Evolutionary conservation across 1,140 invertebrate species (phyloP).

Genomic region (Aplysia californica): DNA sequence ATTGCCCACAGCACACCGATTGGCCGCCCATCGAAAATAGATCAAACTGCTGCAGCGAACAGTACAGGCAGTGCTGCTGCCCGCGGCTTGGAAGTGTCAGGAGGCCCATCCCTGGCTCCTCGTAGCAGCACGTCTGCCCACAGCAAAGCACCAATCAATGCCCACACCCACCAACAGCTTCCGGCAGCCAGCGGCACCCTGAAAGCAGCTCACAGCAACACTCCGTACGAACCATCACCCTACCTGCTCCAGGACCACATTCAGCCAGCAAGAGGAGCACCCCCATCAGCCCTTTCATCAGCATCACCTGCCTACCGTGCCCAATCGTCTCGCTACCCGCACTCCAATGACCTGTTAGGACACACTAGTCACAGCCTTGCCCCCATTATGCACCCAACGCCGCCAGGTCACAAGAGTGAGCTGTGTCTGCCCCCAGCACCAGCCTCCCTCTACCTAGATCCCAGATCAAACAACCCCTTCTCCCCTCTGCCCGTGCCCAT

Average conservation of each 20-base stretch:
- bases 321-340: not conserved
- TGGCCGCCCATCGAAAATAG: too few species aligned
- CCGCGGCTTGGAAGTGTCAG: too few species aligned
- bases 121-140: too few species aligned
- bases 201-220: constrained; percentile 18
- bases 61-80: too few species aligned
- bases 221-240: constrained; percentile 7
- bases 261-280: not conserved
- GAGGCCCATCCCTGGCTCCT: too few species aligned
- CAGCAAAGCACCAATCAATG: too few species aligned
- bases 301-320: too few species aligned
- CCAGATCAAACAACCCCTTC: not conserved
- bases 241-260: constrained; percentile 21
- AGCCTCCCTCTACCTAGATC: constrained; percentile 7
- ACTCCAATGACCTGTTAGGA: not conserved
- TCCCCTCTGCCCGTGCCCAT: not conserved
- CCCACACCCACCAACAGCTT: not conserved
- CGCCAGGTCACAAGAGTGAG: constrained; percentile 2
- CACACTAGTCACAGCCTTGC: constrained; percentile 17
- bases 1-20: too few species aligned
- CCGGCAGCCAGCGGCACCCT: not conserved
- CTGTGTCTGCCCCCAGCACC: constrained; percentile 17
- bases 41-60: too few species aligned
- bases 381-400: constrained; percentile 10
- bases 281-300: too few species aligned